Evolutionary conservation across 2,113 vertebrate genomes (phyloP), one percentile per base, ranked within the genome.

Genomic region (Crotalus helleri): DNA sequence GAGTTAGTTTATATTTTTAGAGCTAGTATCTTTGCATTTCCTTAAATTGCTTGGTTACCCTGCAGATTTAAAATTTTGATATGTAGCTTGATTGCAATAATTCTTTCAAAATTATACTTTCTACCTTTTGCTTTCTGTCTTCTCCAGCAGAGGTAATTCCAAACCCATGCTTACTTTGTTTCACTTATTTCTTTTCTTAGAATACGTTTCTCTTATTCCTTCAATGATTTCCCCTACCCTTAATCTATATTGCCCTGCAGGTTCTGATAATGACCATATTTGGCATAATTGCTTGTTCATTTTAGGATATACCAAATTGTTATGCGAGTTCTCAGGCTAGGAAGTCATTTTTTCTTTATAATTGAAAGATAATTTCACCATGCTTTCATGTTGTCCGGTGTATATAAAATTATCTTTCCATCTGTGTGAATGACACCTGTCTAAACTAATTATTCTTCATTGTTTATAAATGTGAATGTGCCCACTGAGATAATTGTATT

Each of bases 401-500:
- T 69, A 17, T 81, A 81, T 81, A 81, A 81, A 81, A 81, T 81
- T 81, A 81, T 39, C 17, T 81, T 81, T 81, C 39, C 69, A 81
- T 19, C 69, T 81, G 17, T 81, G 19, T 81, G 69, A 81, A 81
- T 81, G 33, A 39, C 17, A 81, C 69, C 33, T 81, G 69, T 39
- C 69, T 39, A 81, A 39, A 33, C 33, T 81, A 81, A 81, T 81
- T 81, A 81, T 81, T 81, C 17, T 19, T 81, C n/a, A 39, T 21
- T 81, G n/a, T 81, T 39, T 81, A 39, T 81, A 39, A 39, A 81
- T 81, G 69, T 81, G n/a, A 81, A 39, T 81, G 33, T 81, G 94
- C 97, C 97, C 96, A 87, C 11, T 26, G 11, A 96, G 94, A 96
- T 92, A 95, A 93, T 91, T 95, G 87, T 74, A 74, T 74, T 19